Evolutionary conservation across 2,113 vertebrate species (phyloP).

Genomic region (Callipepla squamata): DNA sequence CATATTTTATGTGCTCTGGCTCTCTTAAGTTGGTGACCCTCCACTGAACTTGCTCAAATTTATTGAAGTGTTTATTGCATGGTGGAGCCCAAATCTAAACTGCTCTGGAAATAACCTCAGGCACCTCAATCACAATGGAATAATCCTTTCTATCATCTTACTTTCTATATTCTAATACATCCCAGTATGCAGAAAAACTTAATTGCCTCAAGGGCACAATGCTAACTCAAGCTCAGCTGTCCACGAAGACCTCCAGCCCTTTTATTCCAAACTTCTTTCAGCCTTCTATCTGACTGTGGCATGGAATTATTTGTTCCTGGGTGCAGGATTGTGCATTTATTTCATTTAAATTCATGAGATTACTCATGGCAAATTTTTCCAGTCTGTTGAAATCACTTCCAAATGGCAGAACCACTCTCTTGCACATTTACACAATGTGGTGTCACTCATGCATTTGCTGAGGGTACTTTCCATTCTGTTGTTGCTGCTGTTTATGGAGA

Average conservation of each 20-base stretch:
- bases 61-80: not conserved
- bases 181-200: not conserved
- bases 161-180: not conserved
- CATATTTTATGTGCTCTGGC: not conserved
- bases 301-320: not conserved
- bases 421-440: not conserved
- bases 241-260: not conserved
- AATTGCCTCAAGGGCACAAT: not conserved
- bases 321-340: not conserved
- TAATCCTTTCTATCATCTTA: not conserved
- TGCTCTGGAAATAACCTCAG: not conserved
- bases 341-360: not conserved
- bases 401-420: not conserved
- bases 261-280: not conserved
- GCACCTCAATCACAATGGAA: not conserved
- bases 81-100: not conserved
- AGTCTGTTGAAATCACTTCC: not conserved
- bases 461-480: not conserved
- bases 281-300: not conserved
- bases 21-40: not conserved
- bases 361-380: not conserved
- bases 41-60: not conserved
- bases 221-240: not conserved
- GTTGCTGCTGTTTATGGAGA: not conserved
- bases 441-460: not conserved